A percentile compares a stretch with the other conserved stretches of the same genome.
phyloP scores from a whole-genome alignment of 2,888 invertebrate species.

The Thymelicus sylvestris region DNA sequence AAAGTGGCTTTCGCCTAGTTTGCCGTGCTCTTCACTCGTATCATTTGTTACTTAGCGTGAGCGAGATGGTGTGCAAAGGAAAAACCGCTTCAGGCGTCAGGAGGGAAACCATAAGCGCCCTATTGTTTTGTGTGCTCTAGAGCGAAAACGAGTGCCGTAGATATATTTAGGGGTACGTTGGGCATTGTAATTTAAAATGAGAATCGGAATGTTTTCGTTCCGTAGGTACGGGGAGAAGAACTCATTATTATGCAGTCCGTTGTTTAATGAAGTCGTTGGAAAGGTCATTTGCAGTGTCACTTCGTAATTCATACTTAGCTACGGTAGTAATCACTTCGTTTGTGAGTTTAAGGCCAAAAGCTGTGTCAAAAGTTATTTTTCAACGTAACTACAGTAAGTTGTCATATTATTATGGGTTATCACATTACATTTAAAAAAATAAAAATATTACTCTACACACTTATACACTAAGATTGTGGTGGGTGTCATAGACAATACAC shows the following conservation, averaged over 20 bases:
- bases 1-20: slow-evolving; percentile 72
- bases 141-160: slow-evolving; percentile 64
- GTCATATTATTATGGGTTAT: too few species aligned
- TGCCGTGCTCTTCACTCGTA: slow-evolving; percentile 56
- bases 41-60: slow-evolving; percentile 47
- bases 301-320: slow-evolving; percentile 19
- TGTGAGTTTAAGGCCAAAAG: too few species aligned
- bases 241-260: slow-evolving; percentile 38
- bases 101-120: slow-evolving; percentile 79
- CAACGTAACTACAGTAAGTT: too few species aligned
- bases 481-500: too few species aligned
- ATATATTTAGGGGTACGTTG: slow-evolving; percentile 54
- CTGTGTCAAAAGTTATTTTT: too few species aligned
- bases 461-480: too few species aligned
- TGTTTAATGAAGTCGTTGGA: slow-evolving; percentile 36
- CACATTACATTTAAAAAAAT: too few species aligned
- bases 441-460: too few species aligned
- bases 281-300: slow-evolving; percentile 32
- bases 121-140: slow-evolving; percentile 78
- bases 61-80: slow-evolving; percentile 58
- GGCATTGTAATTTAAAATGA: slow-evolving; percentile 68
- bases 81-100: slow-evolving; percentile 75
- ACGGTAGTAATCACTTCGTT: neutral
- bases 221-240: slow-evolving; percentile 36
- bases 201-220: slow-evolving; percentile 55